Evolutionary conservation across 53 echinoderm and acorn worm species (phyloP).

Genomic region (Glandiceps talaboti): DNA sequence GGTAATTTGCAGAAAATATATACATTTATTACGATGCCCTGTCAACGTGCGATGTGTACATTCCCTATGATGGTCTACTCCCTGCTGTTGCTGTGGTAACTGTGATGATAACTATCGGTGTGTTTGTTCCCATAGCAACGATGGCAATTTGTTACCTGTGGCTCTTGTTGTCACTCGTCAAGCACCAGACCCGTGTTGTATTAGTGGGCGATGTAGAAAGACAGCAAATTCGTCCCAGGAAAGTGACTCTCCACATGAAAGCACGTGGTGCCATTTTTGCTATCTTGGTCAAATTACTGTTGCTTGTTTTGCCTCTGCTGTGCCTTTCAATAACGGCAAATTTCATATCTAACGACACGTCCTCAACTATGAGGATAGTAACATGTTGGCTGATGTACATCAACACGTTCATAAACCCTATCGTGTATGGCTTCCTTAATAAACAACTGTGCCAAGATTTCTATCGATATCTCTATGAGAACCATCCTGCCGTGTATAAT

Average conservation of each 20-base stretch:
- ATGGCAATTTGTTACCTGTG: not conserved
- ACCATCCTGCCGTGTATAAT: slow-evolving; percentile 3
- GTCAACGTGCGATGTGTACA: not conserved
- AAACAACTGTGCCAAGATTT: slow-evolving; percentile 23
- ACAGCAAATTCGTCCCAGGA: not conserved
- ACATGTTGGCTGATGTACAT: slow-evolving; percentile 7
- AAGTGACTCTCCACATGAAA: not conserved
- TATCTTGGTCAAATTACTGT: not conserved
- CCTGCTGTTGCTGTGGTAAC: too few relatives aligned
- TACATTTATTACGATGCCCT: not conserved
- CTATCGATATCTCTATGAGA: slow-evolving; percentile 5
- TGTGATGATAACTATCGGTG: not conserved
- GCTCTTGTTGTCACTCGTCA: not conserved
- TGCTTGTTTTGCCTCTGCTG: not conserved
- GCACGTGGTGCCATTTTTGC: not conserved
- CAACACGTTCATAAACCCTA: slow-evolving; percentile 16
- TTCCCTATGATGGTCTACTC: not conserved
- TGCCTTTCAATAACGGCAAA: not conserved
- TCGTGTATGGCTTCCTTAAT: slow-evolving; percentile 30
- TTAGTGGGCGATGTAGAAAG: not conserved
- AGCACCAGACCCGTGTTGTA: not conserved
- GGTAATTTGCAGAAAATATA: not conserved
- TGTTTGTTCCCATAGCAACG: not conserved
- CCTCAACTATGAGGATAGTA: not conserved
- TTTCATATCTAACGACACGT: not conserved